phyloP scores from a whole-genome alignment of 2,113 vertebrate species.

The Anoura caudifer region DNA sequence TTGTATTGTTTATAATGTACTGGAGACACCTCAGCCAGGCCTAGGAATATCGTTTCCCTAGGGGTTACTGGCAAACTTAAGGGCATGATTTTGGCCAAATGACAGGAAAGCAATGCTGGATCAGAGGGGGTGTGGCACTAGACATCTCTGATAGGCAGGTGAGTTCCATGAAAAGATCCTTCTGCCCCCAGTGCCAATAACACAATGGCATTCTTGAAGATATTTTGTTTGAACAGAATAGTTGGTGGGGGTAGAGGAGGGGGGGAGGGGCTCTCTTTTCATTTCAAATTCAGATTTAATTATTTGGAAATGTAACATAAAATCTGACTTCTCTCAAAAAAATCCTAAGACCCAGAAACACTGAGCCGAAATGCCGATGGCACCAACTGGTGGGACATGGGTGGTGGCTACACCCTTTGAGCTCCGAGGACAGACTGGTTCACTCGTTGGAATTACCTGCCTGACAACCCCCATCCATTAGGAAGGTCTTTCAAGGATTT shows the following conservation, averaged over 20 bases:
- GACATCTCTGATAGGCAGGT: neutral
- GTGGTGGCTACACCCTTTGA: neutral
- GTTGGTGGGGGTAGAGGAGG: neutral
- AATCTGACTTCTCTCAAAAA: neutral
- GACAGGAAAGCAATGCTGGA: neutral
- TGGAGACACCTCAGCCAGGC: neutral
- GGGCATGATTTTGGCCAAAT: neutral
- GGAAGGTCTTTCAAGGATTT: neutral
- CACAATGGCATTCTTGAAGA: neutral
- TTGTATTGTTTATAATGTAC: neutral
- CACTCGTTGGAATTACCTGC: neutral
- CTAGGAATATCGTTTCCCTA: neutral
- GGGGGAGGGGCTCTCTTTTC: neutral
- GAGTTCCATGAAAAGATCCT: neutral
- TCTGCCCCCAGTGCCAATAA: neutral
- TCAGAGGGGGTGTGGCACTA: neutral
- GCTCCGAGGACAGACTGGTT: neutral
- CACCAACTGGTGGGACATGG: neutral
- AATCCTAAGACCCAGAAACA: neutral
- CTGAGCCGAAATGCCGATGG: neutral
- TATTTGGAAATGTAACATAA: neutral
- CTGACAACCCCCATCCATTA: neutral
- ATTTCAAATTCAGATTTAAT: slow-evolving; percentile 37
- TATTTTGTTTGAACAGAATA: neutral
- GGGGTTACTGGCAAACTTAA: neutral